Percentiles rank a stretch among this genome's conserved stretches.
Conservation (phyloP, 2,113 vertebrate genomes). For the Notechis scutatus region DNA sequence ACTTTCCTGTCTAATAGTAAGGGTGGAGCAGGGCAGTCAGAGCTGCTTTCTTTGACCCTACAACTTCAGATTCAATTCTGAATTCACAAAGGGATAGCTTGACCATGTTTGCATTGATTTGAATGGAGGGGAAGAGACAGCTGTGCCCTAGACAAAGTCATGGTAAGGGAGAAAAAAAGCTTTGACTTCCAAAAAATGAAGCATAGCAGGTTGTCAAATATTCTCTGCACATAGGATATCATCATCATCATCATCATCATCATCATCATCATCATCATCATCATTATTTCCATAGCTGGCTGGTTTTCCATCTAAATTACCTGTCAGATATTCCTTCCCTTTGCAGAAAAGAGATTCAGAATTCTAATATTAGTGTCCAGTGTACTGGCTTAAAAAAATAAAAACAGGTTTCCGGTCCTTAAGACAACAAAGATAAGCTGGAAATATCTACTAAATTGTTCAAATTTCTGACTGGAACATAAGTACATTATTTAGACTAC, state of each 20-base stretch:
- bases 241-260: no score
- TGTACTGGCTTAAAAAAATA: fast-evolving
- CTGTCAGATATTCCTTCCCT: neutral
- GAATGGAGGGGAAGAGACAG: slow-evolving; percentile 58
- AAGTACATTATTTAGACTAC: neutral
- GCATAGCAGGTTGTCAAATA: slow-evolving; percentile 37
- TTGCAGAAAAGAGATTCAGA: neutral
- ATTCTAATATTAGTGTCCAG: neutral
- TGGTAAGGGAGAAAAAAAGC: slow-evolving; percentile 28
- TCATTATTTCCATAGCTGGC: neutral
- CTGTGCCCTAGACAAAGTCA: slow-evolving; percentile 44
- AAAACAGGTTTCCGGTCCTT: neutral
- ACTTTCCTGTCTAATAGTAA: slow-evolving; percentile 62
- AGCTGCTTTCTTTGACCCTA: slow-evolving; percentile 62
- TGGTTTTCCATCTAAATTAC: neutral
- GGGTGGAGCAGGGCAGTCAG: slow-evolving; percentile 26
- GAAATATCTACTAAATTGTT: neutral
- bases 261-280: no score
- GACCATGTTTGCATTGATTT: slow-evolving; percentile 80
- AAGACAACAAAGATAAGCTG: neutral
- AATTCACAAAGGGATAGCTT: slow-evolving; percentile 62
- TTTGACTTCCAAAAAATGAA: slow-evolving; percentile 40
- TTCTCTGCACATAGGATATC: neutral
- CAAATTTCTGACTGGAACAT: neutral
- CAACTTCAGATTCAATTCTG: slow-evolving; percentile 69